phyloP scores from a whole-genome alignment of 2,113 vertebrate genomes.

The Peromyscus leucopus region DNA sequence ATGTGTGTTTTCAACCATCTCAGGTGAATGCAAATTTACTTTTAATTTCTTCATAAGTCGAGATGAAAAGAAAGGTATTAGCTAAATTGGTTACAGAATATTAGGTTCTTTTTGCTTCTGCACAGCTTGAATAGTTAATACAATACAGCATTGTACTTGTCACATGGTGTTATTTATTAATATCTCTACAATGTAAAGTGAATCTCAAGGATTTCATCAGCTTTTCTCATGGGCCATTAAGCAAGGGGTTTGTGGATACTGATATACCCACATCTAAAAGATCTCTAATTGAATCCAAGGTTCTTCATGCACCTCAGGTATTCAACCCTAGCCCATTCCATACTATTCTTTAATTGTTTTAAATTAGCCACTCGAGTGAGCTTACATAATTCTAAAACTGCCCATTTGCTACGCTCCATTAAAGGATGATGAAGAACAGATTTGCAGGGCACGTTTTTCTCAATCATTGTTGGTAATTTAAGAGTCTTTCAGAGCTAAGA shows the following conservation, averaged over 20 bases:
- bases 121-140: not conserved
- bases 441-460: not conserved
- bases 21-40: not conserved
- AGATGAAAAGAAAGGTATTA: conserved; percentile 29
- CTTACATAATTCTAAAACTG: conserved; percentile 43
- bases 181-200: not conserved
- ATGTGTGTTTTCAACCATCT: not conserved
- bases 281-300: conserved; percentile 60
- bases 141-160: not conserved
- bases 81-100: conserved; percentile 31
- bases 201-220: conserved; percentile 44
- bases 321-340: not conserved
- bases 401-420: not conserved
- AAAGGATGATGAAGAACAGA: not conserved
- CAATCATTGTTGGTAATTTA: not conserved
- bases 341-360: conserved; percentile 58
- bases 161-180: conserved; percentile 44
- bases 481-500: not conserved
- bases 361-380: conserved; percentile 58
- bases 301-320: conserved; percentile 42
- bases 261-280: conserved; percentile 27
- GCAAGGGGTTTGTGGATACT: conserved; percentile 17
- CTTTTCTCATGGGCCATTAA: conserved; percentile 48
- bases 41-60: conserved; percentile 25
- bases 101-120: not conserved